Evolutionary conservation across 2,797 vertebrate species (phyloP).

Genomic region (Myotis daubentonii): DNA sequence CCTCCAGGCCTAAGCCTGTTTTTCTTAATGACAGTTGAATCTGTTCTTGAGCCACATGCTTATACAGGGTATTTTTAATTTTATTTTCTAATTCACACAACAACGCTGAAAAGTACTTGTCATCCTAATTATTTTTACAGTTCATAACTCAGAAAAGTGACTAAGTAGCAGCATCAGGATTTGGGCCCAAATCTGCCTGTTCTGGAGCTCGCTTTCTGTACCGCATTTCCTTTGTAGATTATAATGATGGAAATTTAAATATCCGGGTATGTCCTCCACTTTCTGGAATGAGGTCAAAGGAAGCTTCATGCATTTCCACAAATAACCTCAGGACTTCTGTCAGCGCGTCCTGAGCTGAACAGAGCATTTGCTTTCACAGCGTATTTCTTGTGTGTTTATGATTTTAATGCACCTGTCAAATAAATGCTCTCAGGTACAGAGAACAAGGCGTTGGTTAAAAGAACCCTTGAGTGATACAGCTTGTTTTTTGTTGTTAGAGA

Average conservation of each 20-base stretch:
- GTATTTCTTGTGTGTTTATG: neutral
- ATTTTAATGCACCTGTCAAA: neutral
- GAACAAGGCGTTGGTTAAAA: neutral
- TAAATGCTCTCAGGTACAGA: neutral
- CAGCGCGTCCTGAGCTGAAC: neutral
- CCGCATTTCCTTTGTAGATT: neutral
- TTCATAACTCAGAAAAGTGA: slow-evolving; percentile 2
- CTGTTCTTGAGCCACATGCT: neutral
- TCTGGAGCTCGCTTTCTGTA: neutral
- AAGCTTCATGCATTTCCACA: neutral
- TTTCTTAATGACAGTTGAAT: neutral
- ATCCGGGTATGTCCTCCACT: neutral
- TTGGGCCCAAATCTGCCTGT: neutral
- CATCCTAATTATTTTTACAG: neutral
- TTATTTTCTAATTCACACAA: neutral
- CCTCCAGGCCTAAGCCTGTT: neutral
- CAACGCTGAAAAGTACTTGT: neutral
- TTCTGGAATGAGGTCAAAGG: neutral
- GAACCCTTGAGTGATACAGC: slow-evolving; percentile 36
- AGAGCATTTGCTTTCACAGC: slow-evolving; percentile 18
- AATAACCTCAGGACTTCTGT: neutral
- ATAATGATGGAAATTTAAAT: neutral
- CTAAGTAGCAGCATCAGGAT: neutral
- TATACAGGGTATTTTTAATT: neutral
- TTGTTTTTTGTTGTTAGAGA: slow-evolving; percentile 88